phyloP scores from a whole-genome alignment of 2,888 invertebrate species.

The Allygus modestus region DNA sequence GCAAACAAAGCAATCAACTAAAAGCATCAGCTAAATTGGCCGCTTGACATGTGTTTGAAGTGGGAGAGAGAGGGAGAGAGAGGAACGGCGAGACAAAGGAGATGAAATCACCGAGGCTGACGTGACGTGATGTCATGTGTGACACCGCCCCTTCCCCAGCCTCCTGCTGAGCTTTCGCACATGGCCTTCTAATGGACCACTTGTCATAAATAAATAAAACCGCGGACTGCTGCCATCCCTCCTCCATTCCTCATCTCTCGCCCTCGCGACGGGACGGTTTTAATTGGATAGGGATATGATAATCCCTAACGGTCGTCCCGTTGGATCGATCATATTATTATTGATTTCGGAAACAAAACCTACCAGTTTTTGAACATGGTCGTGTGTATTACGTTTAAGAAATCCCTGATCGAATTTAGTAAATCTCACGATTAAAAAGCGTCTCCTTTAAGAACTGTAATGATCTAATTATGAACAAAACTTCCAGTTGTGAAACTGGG shows the following conservation, averaged over 20 bases:
- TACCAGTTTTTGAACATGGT: too few species aligned
- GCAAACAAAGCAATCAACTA: conserved; percentile 51
- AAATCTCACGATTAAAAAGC: too few species aligned
- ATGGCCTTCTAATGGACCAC: conserved; percentile 58
- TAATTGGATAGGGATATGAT: neutral
- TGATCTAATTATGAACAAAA: too few species aligned
- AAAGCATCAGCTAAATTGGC: conserved; percentile 45
- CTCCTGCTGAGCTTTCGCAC: conserved; percentile 56
- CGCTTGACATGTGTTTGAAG: conserved; percentile 56
- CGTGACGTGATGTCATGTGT: conserved; percentile 55
- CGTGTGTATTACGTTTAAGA: too few species aligned
- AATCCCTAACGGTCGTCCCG: neutral
- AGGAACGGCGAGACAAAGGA: conserved; percentile 45
- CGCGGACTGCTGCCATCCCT: neutral
- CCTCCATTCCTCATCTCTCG: neutral
- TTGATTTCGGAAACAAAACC: too few species aligned
- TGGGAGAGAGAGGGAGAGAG: conserved; percentile 3
- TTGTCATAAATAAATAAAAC: conserved; percentile 60
- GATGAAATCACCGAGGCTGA: conserved; percentile 46
- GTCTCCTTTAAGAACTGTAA: too few species aligned
- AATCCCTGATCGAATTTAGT: too few species aligned
- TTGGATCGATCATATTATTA: too few species aligned
- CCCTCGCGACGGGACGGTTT: neutral
- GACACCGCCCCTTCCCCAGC: neutral
- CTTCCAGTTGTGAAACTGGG: too few species aligned